Evolutionary conservation across 1,140 invertebrate genomes (phyloP), one percentile per base, ranked within the genome.

Genomic region (Drosophila pseudoananassae): DNA sequence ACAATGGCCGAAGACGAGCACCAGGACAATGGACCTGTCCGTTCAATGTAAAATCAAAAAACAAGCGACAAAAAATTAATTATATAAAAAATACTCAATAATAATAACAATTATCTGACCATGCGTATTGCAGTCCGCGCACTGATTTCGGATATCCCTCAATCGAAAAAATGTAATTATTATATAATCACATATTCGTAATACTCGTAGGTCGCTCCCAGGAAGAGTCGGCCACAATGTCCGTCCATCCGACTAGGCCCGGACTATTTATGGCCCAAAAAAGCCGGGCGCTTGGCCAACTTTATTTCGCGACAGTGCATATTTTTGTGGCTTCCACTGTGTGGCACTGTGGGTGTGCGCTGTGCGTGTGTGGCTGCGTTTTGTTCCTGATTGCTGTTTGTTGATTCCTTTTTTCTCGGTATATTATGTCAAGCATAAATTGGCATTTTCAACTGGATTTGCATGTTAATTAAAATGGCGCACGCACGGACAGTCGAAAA

Each of bases 361-460:
- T 25, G 33, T 51, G 14, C 33, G 33, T 36, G 33, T 36, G 33
- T 36, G 33, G 25, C 12, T 36, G 33, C 40, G 40, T 43, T 56
- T n/a, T 73, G 40, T 70, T 20, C 60, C 55, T 56, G 61, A 76
- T 76, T 66, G 57, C 65, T 56, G 64, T 66, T 63, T 66, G 54
- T 57, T 46, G 29, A 56, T 65, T 69, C 63, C 51, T 72, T 47
- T 72, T 68, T 77, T 78, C 61, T 73, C 63, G 46, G 56, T 80
- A 80, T 87, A 85, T 85, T 78, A 87, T 87, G 83, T 78, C 82
- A 88, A 83, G 83, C 82, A 88, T 83, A 88, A 87, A 87, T 89
- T 87, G 83, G 83, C 84, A 87, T 88, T 87, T 76, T 87, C 83
- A 83, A 87, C 83, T 87, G 83, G 83, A 87, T 87, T 87, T 87